phyloP scores from a whole-genome alignment of 2,113 vertebrate species.

The Calonectris borealis region DNA sequence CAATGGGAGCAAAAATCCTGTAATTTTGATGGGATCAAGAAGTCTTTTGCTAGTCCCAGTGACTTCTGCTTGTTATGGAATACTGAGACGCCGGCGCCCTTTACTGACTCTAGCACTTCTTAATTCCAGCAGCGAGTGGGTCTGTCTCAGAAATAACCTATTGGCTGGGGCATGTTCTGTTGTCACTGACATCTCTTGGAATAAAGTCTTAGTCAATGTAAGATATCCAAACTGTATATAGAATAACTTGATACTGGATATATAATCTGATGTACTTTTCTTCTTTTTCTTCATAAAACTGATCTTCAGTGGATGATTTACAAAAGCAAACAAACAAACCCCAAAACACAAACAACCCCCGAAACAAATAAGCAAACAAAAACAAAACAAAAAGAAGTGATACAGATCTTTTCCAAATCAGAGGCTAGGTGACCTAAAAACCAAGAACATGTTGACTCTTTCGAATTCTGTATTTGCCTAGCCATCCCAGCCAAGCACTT shows the following conservation, averaged over 20 bases:
- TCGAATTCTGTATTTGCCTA: neutral
- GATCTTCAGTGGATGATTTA: neutral
- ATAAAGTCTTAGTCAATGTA: neutral
- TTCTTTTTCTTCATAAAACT: neutral
- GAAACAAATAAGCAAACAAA: neutral
- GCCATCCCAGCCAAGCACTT: neutral
- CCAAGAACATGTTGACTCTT: neutral
- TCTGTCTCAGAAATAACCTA: neutral
- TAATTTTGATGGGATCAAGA: neutral
- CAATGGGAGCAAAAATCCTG: neutral
- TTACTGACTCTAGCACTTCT: neutral
- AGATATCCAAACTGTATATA: neutral
- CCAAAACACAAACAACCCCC: neutral
- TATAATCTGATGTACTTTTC: neutral
- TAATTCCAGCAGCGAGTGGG: neutral
- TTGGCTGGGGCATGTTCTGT: neutral
- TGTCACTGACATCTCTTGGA: neutral
- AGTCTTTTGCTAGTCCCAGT: neutral
- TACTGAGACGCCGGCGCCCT: fast-evolving
- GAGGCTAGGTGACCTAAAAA: neutral
- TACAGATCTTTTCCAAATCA: neutral
- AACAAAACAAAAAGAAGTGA: neutral
- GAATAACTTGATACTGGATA: neutral
- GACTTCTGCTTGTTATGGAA: neutral
- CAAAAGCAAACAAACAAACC: neutral